phyloP scores from a whole-genome alignment of 2,888 invertebrate genomes.

The Eilema griseolum region DNA sequence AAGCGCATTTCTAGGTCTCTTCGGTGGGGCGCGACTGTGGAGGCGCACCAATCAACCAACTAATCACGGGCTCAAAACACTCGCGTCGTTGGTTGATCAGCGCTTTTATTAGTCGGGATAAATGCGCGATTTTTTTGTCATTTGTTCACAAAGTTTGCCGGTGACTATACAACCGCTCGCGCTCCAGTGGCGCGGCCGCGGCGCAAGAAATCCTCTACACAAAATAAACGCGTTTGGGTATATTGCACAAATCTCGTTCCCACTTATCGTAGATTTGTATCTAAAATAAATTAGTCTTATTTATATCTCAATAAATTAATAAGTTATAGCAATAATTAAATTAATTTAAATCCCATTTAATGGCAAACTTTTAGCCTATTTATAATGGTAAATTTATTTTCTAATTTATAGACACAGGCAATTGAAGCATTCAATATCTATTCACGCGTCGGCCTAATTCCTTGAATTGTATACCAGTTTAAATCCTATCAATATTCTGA shows the following conservation, averaged over 20 bases:
- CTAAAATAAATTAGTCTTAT: constrained; percentile 59
- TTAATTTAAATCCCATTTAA: constrained; percentile 59
- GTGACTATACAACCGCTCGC: not conserved
- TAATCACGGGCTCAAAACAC: too few relatives aligned
- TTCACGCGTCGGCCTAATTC: not conserved
- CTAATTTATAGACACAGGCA: constrained; percentile 30
- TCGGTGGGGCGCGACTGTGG: too few relatives aligned
- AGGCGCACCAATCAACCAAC: too few relatives aligned
- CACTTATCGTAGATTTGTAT: constrained; percentile 47
- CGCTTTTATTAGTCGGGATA: too few relatives aligned
- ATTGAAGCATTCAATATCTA: constrained; percentile 1
- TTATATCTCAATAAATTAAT: constrained; percentile 56
- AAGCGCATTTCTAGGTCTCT: too few relatives aligned
- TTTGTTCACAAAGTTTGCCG: not conserved
- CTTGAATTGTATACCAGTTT: not conserved
- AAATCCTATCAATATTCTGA: not conserved
- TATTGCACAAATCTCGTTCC: constrained; percentile 65
- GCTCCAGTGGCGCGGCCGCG: not conserved
- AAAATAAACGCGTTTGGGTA: constrained; percentile 51
- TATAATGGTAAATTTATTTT: constrained; percentile 47
- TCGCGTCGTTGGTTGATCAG: too few relatives aligned
- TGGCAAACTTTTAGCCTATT: constrained; percentile 53
- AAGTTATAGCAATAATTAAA: constrained; percentile 46
- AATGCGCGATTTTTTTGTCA: not conserved
- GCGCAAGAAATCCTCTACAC: constrained; percentile 35